Base-by-base conservation (phyloP, 2,797 vertebrate species). In the Falco concolor region DNA sequence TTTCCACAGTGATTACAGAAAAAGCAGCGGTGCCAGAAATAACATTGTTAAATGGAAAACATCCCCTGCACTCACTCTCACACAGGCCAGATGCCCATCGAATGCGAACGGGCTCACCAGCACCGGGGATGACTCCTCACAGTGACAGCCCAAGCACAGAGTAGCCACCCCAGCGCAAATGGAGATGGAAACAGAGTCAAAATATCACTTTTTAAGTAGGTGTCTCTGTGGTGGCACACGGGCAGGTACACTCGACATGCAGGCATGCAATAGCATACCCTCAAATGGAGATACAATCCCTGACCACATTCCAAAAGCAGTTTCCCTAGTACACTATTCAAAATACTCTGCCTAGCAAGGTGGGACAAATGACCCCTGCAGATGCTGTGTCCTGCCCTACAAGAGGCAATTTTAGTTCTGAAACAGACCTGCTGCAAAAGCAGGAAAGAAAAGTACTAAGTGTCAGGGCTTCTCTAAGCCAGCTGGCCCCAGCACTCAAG, bases 1-100 rank as follows among this genome's bases (percentile, higher is more conserved):
- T 94, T 98, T 97, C 96, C 96, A 97, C 92, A 91, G 95, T 22
- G 90, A 96, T 96, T 87, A 88, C 88, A 90, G 83, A 79, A 90
- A 90, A 76, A 87, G 42, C 81, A 77, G 75, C 36, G 5, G 42
- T 36, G 95, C 97, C 96, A 97, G 95, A 95, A 97, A 97, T 93
- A 96, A 92, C 81, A 68, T 2, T 8, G 28, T 44, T 38, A 72
- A 50, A 90, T 61, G 87, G 94, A 95, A 97, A 97, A 89, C 90
- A 82, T 96, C 94, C 87, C 95, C 68, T 84, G 77, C 10, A 0
- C 91, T 69, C 8, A 5, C 92, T 34, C 77, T 38, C 57, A 28
- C 32, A 12, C 60, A 12, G 11, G 40, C 64, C 64, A 53, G 84
- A 56, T 84, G 14, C 52, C 79, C 92, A 23, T 9, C 2, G 3